These are phyloP conservation scores for Anguilla megastoma DNA, from an alignment of 2,797 vertebrate genomes.

Conservation along the genomic window DNA sequence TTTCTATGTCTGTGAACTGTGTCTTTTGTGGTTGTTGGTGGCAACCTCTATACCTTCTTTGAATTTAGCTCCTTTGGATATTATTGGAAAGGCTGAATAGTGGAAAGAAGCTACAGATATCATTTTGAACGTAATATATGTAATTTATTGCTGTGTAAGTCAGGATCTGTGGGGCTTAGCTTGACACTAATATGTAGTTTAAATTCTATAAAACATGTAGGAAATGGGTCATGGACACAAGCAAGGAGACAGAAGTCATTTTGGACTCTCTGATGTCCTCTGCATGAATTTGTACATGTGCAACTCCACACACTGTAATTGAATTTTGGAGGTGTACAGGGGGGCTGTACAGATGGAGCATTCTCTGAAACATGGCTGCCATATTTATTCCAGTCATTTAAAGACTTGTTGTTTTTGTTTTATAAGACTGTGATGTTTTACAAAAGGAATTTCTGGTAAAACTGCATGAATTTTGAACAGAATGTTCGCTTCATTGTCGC, in stretches of 20 bases:
- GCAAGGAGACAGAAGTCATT: not conserved
- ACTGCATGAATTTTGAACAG: not conserved
- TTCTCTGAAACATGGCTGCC: not conserved
- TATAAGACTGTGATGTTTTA: not conserved
- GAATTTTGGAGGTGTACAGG: not conserved
- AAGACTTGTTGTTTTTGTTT: not conserved
- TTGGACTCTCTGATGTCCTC: not conserved
- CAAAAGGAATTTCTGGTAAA: not conserved
- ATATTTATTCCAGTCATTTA: not conserved
- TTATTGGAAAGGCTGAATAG: not conserved
- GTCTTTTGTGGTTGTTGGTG: constrained; percentile 43
- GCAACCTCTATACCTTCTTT: not conserved
- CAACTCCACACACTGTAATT: not conserved
- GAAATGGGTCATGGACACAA: not conserved
- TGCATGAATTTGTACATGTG: not conserved
- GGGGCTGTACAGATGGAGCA: not conserved
- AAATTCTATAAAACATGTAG: not conserved
- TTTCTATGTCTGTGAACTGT: constrained; percentile 42
- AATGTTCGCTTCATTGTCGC: not conserved
- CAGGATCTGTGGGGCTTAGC: no score
- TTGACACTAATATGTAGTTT: no score
- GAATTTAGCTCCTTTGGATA: not conserved
- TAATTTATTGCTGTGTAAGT: not conserved
- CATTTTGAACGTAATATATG: not conserved
- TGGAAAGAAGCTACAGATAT: not conserved